These are phyloP conservation scores for Caenorhabditis sp. DNA, from an alignment of 2,888 invertebrate genomes.

Conservation along the genomic window DNA sequence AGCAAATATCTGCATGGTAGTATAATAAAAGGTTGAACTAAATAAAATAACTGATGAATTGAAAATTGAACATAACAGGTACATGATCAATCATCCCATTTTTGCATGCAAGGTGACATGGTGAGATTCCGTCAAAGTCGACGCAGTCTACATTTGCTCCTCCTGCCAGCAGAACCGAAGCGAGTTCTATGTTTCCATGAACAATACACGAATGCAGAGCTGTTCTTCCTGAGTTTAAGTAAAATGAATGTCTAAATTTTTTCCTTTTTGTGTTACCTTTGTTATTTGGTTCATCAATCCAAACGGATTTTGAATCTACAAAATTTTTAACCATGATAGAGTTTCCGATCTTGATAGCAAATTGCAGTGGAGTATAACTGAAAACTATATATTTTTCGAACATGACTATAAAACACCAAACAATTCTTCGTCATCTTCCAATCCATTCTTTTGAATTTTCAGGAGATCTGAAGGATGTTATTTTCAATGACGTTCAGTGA, in stretches of 20 bases:
- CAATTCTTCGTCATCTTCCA: too few relatives aligned
- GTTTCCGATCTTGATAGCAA: too few relatives aligned
- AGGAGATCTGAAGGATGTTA: slow-evolving; percentile 69
- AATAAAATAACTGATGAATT: not conserved
- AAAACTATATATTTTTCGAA: too few relatives aligned
- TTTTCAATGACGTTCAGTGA: too few relatives aligned
- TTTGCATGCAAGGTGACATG: slow-evolving; percentile 64
- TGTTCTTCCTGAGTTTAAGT: slow-evolving; percentile 56
- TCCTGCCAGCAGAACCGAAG: slow-evolving; percentile 50
- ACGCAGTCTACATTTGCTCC: slow-evolving; percentile 63
- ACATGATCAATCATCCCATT: slow-evolving; percentile 69
- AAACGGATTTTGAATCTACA: slow-evolving; percentile 54
- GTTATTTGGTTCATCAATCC: slow-evolving; percentile 63
- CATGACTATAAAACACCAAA: too few relatives aligned
- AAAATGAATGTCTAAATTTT: not conserved
- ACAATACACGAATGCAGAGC: slow-evolving; percentile 65
- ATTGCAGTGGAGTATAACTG: too few relatives aligned
- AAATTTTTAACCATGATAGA: too few relatives aligned
- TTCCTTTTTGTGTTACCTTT: too few relatives aligned
- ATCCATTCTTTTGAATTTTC: slow-evolving; percentile 51
- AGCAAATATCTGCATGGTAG: slow-evolving; percentile 80
- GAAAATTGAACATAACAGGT: too few relatives aligned
- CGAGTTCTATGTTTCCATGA: slow-evolving; percentile 58
- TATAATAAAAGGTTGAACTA: slow-evolving; percentile 80
- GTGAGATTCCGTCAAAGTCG: slow-evolving; percentile 60